phyloP scores from a whole-genome alignment of 2,113 vertebrate genomes.

The Ceuthmochares aereus region DNA sequence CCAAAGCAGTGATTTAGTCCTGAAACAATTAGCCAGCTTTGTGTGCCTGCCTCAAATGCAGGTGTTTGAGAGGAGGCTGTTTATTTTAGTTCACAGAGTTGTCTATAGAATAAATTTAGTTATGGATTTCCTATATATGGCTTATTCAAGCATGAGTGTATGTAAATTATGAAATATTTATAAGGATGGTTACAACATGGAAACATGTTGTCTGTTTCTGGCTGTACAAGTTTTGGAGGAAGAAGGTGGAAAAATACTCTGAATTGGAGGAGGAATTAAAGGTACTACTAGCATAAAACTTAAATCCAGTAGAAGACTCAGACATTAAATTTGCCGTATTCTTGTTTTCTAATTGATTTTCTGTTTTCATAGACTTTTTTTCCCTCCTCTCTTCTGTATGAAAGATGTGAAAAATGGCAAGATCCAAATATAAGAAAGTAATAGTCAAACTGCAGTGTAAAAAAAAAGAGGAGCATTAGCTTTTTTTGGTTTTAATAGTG shows the following conservation, averaged over 20 bases:
- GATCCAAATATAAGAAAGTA: not conserved
- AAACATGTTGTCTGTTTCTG: constrained; percentile 60
- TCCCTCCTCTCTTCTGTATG: not conserved
- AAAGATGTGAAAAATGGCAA: not conserved
- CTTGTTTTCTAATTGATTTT: not conserved
- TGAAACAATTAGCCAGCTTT: not conserved
- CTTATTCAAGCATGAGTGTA: not conserved
- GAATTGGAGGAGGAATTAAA: constrained; percentile 25
- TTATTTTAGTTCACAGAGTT: not conserved
- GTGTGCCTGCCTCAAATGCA: not conserved
- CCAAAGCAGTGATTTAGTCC: not conserved
- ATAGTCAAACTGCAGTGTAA: not conserved
- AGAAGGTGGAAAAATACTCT: constrained; percentile 44
- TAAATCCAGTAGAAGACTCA: not conserved
- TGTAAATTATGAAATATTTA: constrained; percentile 33
- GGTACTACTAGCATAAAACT: not conserved
- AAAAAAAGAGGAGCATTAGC: not conserved
- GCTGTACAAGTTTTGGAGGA: constrained; percentile 37
- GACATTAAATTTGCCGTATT: not conserved
- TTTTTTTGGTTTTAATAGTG: not conserved
- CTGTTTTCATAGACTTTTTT: not conserved
- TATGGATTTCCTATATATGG: not conserved
- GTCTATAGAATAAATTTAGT: not conserved
- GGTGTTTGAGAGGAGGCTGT: not conserved
- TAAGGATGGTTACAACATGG: constrained; percentile 50